Evolutionary conservation across 2,888 invertebrate genomes (phyloP).

Genomic region (Pantelozetes paolii): DNA sequence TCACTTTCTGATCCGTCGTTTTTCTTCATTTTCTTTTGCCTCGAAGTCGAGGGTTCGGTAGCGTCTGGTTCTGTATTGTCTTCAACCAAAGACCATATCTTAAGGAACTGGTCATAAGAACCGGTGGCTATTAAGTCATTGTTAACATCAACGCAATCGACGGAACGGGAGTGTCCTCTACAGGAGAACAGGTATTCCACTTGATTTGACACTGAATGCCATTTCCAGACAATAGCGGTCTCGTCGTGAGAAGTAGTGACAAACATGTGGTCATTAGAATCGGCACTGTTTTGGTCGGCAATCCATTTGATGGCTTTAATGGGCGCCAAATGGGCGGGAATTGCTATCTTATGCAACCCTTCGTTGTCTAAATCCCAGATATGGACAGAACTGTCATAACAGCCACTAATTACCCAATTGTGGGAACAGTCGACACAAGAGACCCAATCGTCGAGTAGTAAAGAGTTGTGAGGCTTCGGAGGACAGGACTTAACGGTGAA

Average conservation of each 20-base stretch:
- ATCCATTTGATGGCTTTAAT: slow-evolving; percentile 87
- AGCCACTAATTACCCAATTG: slow-evolving; percentile 77
- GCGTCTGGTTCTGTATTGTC: slow-evolving; percentile 47
- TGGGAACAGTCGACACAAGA: slow-evolving; percentile 69
- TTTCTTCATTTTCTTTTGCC: slow-evolving; percentile 42
- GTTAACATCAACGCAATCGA: slow-evolving; percentile 71
- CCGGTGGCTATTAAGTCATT: slow-evolving; percentile 66
- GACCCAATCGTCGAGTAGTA: slow-evolving; percentile 98
- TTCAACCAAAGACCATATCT: slow-evolving; percentile 69
- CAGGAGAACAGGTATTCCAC: slow-evolving; percentile 75
- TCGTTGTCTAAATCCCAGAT: slow-evolving; percentile 71
- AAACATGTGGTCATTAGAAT: slow-evolving; percentile 48
- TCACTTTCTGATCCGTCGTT: slow-evolving; percentile 49
- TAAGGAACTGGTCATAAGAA: slow-evolving; percentile 85
- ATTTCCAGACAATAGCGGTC: slow-evolving; percentile 82
- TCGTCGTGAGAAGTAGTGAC: slow-evolving; percentile 81
- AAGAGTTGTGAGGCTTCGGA: slow-evolving; percentile 83
- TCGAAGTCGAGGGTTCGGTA: slow-evolving; percentile 48
- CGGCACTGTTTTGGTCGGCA: slow-evolving; percentile 52
- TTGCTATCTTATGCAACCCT: slow-evolving; percentile 74
- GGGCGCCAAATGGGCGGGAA: slow-evolving; percentile 79
- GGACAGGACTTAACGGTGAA: slow-evolving; percentile 85
- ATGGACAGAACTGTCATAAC: slow-evolving; percentile 87
- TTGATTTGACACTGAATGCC: slow-evolving; percentile 68
- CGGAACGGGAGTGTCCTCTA: slow-evolving; percentile 83